Conservation (phyloP, 2,888 invertebrate genomes). For the Meteorus colon region DNA sequence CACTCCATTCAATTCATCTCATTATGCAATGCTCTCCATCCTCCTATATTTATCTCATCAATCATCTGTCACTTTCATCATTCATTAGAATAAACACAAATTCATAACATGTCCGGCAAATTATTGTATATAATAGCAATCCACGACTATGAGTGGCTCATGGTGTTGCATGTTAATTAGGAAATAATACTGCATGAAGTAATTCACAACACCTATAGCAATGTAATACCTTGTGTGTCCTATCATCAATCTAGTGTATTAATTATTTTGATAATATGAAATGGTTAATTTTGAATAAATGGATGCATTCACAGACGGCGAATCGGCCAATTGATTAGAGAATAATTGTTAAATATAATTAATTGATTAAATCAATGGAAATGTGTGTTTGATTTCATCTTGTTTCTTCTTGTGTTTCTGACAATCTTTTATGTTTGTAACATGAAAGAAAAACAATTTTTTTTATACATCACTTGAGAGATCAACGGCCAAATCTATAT, state of each 20-base stretch:
- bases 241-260: neutral
- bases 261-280: neutral
- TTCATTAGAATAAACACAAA: neutral
- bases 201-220: neutral
- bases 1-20: neutral
- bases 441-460: too few relatives aligned
- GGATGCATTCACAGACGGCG: too few relatives aligned
- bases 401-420: too few relatives aligned
- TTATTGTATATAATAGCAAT: neutral
- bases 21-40: neutral
- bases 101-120: neutral
- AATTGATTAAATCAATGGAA: too few relatives aligned
- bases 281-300: neutral
- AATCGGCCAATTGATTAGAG: too few relatives aligned
- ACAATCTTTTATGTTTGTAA: too few relatives aligned
- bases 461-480: too few relatives aligned
- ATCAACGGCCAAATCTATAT: too few relatives aligned
- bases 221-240: neutral
- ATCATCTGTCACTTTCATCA: neutral
- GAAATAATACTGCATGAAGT: neutral
- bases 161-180: neutral
- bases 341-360: too few relatives aligned
- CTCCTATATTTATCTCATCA: neutral
- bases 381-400: too few relatives aligned
- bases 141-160: neutral